Percentiles rank a stretch among this genome's conserved stretches.
These are phyloP conservation scores for Furcifer pardalis DNA, from an alignment of 2,797 vertebrate species.

Conservation along the genomic window DNA sequence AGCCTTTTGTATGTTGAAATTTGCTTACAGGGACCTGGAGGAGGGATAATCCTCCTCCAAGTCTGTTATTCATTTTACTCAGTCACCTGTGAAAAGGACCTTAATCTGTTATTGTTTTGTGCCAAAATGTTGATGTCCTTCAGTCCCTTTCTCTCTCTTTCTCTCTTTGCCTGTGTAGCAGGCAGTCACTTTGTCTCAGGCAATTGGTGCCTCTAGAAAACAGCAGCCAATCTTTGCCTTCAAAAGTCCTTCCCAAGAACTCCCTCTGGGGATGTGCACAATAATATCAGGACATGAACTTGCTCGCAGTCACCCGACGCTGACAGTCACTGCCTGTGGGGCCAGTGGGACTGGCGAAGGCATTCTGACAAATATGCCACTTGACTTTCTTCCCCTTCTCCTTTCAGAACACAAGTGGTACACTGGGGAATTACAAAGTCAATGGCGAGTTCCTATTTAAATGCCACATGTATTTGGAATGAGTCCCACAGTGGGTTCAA, in stretches of 20 bases:
- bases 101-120: conserved; percentile 69
- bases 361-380: conserved; percentile 85
- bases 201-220: conserved; percentile 60
- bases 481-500: conserved; percentile 72
- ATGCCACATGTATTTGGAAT: conserved; percentile 83
- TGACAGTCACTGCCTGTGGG: conserved; percentile 86
- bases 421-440: conserved; percentile 85
- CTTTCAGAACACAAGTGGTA: conserved; percentile 75
- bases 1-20: conserved; percentile 53
- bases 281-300: conserved; percentile 82
- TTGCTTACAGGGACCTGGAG: conserved; percentile 34
- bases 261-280: conserved; percentile 80
- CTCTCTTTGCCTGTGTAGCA: conserved; percentile 31
- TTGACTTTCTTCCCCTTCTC: conserved; percentile 82
- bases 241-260: conserved; percentile 75
- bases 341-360: conserved; percentile 78
- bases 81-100: conserved; percentile 57
- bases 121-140: conserved; percentile 68
- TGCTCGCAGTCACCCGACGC: conserved; percentile 83
- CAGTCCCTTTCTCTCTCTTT: conserved; percentile 41
- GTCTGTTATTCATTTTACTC: conserved; percentile 65
- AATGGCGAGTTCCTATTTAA: conserved; percentile 84
- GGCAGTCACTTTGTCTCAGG: conserved; percentile 66
- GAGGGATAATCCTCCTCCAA: conserved; percentile 32
- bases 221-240: conserved; percentile 64